Percentiles rank a stretch among this genome's conserved stretches.
Evolutionary conservation across 2,888 invertebrate genomes (phyloP).

Genomic region (Aquatica leii): DNA sequence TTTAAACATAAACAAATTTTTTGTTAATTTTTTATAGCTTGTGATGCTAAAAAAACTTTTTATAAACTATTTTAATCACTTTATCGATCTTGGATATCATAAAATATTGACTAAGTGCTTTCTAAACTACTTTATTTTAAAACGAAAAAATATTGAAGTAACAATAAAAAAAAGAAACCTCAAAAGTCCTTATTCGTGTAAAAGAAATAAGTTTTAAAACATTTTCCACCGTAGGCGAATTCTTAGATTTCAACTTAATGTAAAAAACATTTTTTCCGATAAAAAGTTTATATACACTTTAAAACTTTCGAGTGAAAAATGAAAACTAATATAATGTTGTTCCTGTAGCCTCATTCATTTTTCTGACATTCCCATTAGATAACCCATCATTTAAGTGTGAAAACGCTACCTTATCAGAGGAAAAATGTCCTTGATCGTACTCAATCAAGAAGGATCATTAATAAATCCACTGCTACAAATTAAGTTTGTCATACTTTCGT

Average conservation of each 20-base stretch:
- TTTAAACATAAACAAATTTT: too few relatives aligned
- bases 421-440: conserved; percentile 11
- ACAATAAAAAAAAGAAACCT: neutral
- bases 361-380: conserved; percentile 33
- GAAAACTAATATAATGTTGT: conserved; percentile 31
- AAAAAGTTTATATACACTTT: conserved; percentile 18
- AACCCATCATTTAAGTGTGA: conserved; percentile 23
- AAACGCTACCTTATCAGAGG: conserved; percentile 21
- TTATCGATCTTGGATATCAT: too few relatives aligned
- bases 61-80: too few relatives aligned
- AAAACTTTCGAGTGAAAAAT: conserved; percentile 27
- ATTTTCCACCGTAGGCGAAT: conserved; percentile 23
- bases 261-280: conserved; percentile 21
- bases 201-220: conserved; percentile 24
- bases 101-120: too few relatives aligned
- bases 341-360: conserved; percentile 26
- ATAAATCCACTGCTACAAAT: neutral
- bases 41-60: too few relatives aligned
- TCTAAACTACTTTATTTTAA: too few relatives aligned
- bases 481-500: neutral
- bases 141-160: too few relatives aligned
- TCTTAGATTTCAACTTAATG: conserved; percentile 31
- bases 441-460: conserved; percentile 2
- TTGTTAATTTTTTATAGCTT: too few relatives aligned
- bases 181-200: conserved; percentile 1